Conservation (phyloP, 35 echinoderm and acorn worm genomes). For the Anneissia japonica region DNA sequence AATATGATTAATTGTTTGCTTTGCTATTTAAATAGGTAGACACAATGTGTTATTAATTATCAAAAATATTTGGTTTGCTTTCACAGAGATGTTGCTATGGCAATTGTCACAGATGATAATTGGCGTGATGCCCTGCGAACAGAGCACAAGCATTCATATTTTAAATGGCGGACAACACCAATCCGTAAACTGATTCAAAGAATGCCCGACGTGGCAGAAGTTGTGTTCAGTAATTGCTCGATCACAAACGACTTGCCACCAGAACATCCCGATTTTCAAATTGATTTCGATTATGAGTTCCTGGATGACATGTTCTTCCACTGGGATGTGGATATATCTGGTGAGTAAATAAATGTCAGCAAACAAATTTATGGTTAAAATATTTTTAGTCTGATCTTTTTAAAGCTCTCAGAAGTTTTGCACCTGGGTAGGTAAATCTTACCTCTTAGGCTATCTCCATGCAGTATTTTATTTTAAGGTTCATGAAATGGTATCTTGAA, state of each 20-base stretch:
- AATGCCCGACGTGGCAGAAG: constrained; percentile 90
- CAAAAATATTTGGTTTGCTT: too few relatives aligned
- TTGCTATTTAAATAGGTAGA: too few relatives aligned
- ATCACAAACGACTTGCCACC: constrained; percentile 61
- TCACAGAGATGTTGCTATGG: constrained; percentile 59
- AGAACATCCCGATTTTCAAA: constrained; percentile 63
- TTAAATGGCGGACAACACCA: constrained; percentile 50
- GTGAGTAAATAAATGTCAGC: constrained; percentile 44
- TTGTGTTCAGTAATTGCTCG: constrained; percentile 65
- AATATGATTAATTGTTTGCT: too few relatives aligned
- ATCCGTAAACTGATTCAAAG: constrained; percentile 81
- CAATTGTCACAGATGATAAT: constrained; percentile 50
- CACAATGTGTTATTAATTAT: too few relatives aligned
- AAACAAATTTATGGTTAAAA: too few relatives aligned
- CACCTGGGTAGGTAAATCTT: too few relatives aligned
- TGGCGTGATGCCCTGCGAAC: constrained; percentile 77
- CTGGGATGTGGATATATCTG: constrained; percentile 50
- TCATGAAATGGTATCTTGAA: too few relatives aligned
- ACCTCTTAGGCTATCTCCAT: too few relatives aligned
- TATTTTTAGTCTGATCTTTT: too few relatives aligned
- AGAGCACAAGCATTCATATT: constrained; percentile 33
- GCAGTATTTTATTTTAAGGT: too few relatives aligned
- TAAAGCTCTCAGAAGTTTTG: too few relatives aligned
- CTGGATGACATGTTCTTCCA: constrained; percentile 86
- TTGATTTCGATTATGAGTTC: constrained; percentile 87